phyloP scores from a whole-genome alignment of 2,113 vertebrate genomes.

The Ictalurus furcatus region DNA sequence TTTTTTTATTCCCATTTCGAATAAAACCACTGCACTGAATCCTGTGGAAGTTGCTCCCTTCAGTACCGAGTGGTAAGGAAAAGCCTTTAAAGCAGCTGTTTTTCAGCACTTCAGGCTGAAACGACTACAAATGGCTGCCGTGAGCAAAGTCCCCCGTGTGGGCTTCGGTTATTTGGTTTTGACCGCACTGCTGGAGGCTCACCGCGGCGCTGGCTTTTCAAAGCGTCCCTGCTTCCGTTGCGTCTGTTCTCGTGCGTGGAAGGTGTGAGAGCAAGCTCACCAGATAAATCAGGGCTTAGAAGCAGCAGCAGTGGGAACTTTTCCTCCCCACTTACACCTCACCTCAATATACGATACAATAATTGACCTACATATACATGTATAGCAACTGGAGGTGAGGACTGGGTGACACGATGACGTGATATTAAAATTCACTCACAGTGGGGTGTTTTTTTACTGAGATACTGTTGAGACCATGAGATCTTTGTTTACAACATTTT shows the following conservation, averaged over 20 bases:
- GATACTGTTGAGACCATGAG: neutral
- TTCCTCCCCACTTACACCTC: neutral
- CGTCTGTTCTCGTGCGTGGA: neutral
- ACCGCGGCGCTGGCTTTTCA: neutral
- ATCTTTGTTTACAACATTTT: neutral
- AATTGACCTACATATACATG: no score
- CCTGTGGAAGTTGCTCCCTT: neutral
- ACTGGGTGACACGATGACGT: neutral
- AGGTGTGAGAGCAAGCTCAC: neutral
- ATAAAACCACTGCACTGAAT: neutral
- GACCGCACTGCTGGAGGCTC: neutral
- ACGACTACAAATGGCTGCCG: neutral
- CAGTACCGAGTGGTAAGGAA: neutral
- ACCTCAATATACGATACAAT: neutral
- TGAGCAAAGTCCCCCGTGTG: neutral
- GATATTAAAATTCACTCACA: neutral
- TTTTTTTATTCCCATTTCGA: neutral
- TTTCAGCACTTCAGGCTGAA: neutral
- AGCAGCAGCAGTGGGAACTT: neutral
- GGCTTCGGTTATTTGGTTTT: slow-evolving; percentile 6
- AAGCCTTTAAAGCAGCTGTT: neutral
- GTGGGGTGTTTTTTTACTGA: neutral
- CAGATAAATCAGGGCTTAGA: neutral
- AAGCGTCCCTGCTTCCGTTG: neutral
- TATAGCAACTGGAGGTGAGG: neutral